Percentiles rank a stretch among this genome's conserved stretches.
Evolutionary conservation across 2,797 vertebrate species (phyloP).

Genomic region (Enoplosus armatus): DNA sequence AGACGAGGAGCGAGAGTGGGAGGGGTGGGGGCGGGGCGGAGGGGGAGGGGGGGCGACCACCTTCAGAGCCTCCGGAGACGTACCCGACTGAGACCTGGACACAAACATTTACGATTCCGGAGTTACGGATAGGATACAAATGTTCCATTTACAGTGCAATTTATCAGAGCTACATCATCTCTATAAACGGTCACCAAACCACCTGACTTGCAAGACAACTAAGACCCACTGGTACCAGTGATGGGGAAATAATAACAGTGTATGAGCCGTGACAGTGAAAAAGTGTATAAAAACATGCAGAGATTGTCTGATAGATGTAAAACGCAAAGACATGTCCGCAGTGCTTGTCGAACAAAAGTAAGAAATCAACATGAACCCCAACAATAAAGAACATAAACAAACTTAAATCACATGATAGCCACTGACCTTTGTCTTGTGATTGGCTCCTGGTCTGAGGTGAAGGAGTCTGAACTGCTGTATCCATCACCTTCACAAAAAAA

Average conservation of each 20-base stretch:
- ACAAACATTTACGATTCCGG: slow-evolving; percentile 4
- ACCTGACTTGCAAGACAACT: too few relatives aligned
- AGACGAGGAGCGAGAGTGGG: slow-evolving; percentile 97
- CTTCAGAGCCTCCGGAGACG: slow-evolving; percentile 91
- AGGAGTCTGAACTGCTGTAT: slow-evolving; percentile 98
- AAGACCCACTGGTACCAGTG: background rate
- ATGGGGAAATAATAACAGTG: background rate
- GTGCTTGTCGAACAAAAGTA: background rate
- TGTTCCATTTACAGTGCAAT: background rate
- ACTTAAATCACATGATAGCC: rapidly evolving
- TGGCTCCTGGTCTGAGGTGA: slow-evolving; percentile 95
- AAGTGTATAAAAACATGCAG: background rate
- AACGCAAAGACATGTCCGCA: too few relatives aligned
- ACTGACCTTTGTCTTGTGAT: slow-evolving; percentile 94
- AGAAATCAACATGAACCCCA: background rate
- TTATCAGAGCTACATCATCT: background rate
- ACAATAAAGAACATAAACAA: background rate
- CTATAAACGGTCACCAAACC: background rate
- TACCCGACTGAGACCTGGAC: slow-evolving; percentile 95
- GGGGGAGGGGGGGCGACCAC: slow-evolving; percentile 94
- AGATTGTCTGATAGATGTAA: background rate
- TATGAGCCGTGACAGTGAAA: background rate
- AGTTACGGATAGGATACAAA: background rate
- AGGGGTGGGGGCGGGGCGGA: slow-evolving; percentile 94
- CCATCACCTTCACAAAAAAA: slow-evolving; percentile 88